phyloP scores from a whole-genome alignment of 2,797 vertebrate species.

The Halcyon smyrnensis region DNA sequence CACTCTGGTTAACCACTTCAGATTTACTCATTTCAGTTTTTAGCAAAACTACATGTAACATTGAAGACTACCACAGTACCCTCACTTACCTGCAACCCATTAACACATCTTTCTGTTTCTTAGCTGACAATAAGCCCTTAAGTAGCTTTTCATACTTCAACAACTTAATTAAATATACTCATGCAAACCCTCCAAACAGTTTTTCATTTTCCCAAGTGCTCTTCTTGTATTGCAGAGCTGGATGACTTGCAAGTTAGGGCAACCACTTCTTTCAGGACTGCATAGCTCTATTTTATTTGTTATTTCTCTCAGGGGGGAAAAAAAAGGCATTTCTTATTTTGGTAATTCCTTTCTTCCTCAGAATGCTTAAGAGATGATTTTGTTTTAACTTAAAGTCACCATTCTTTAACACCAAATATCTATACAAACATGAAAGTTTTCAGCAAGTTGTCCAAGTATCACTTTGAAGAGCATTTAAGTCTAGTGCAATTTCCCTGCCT shows the following conservation, averaged over 20 bases:
- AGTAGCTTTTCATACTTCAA: not conserved
- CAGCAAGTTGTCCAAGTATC: not conserved
- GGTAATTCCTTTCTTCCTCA: not conserved
- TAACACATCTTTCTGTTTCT: not conserved
- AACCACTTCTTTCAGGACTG: not conserved
- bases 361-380: not conserved
- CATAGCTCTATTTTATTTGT: not conserved
- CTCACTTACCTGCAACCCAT: not conserved
- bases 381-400: not conserved
- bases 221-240: not conserved
- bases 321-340: not conserved
- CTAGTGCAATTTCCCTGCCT: not conserved
- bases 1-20: not conserved
- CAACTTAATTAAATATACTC: not conserved
- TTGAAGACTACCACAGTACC: not conserved
- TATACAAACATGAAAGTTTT: not conserved
- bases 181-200: not conserved
- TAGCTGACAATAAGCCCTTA: not conserved
- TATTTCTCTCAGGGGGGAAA: not conserved
- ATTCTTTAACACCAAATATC: not conserved
- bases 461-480: not conserved
- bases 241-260: not conserved
- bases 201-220: not conserved
- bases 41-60: not conserved
- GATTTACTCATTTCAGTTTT: not conserved